phyloP scores from a whole-genome alignment of 2,888 invertebrate genomes.

The Caenorhabditis sp. region DNA sequence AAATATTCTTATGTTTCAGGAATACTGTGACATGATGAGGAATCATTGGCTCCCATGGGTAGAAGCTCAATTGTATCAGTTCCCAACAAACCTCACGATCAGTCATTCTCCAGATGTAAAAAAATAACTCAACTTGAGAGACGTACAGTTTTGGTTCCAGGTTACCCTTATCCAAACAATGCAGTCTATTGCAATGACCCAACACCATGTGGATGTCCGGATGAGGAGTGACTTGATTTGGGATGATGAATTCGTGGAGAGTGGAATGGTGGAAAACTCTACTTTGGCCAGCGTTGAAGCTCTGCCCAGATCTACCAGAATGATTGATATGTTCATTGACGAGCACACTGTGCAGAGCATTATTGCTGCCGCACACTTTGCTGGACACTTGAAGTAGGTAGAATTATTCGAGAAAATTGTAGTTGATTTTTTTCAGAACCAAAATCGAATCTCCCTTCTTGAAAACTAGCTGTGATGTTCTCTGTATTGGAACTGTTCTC shows the following conservation, averaged over 20 bases:
- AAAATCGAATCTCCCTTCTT: slow-evolving; percentile 79
- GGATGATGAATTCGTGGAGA: slow-evolving; percentile 73
- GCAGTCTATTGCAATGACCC: slow-evolving; percentile 75
- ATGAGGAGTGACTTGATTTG: slow-evolving; percentile 76
- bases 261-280: slow-evolving; percentile 66
- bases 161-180: slow-evolving; percentile 76
- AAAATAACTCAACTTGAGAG: too few relatives aligned
- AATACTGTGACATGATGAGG: slow-evolving; percentile 79
- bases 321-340: slow-evolving; percentile 81
- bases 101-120: slow-evolving; percentile 70
- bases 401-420: not conserved
- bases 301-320: slow-evolving; percentile 71
- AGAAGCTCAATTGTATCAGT: slow-evolving; percentile 76
- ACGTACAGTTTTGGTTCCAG: slow-evolving; percentile 54
- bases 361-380: slow-evolving; percentile 80
- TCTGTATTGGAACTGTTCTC: slow-evolving; percentile 81
- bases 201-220: slow-evolving; percentile 75
- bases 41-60: slow-evolving; percentile 80
- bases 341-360: slow-evolving; percentile 80
- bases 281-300: slow-evolving; percentile 69
- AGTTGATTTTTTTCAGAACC: slow-evolving; percentile 73
- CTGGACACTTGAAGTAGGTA: slow-evolving; percentile 74
- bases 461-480: slow-evolving; percentile 78
- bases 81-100: slow-evolving; percentile 77
- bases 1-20: slow-evolving; percentile 73